Base-by-base conservation (phyloP, 2,113 vertebrate species). In the Crocuta crocuta region DNA sequence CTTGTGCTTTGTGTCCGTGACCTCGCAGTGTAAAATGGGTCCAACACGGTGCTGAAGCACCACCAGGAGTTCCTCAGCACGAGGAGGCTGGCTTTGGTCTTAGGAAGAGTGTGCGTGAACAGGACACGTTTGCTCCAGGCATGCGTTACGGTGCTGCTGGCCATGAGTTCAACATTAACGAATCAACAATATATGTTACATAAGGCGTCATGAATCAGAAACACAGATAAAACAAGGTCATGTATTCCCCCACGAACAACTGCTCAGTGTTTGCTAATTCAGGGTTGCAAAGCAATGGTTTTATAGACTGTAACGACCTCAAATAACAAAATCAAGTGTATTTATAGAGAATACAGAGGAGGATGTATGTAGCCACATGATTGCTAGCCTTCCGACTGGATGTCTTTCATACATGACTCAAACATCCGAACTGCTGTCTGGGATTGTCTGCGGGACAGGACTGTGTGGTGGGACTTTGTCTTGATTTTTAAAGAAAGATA, bases 1-100 rank as follows among this genome's bases (percentile, higher is more conserved):
- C 66, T 45, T 63, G 23, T 53, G 26, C 45, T 96, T 61, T 33
- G 17, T 21, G 66, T 3, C 19, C 35, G 24, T 50, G 53, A 58
- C 45, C 26, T 21, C 26, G 17, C 3, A n/a, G 43, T 63, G 31
- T 58, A 50, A 15, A 71, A 35, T 4, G 19, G 39, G 28, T n/a
- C 70, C 43, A 35, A 35, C 1, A 0, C 2, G 7, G 4, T 16
- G n/a, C 43, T 24, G 61, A n/a, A 50, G 26, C 2, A 4, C 63
- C 73, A 5, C 35, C 45, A 13, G 0, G 9, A 9, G 28, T 63
- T 43, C 5, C 23, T 17, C 21, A 73, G 63, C 0, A 0, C 31
- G 58, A 21, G 70, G 35, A 95, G 61, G 35, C 19, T 45, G 26
- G 10, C 21, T 58, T 0, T 8, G 8, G 26, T 13, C 58, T 73